Base-by-base conservation (phyloP, 2,888 invertebrate genomes). In the Parnassius mnemosyne region DNA sequence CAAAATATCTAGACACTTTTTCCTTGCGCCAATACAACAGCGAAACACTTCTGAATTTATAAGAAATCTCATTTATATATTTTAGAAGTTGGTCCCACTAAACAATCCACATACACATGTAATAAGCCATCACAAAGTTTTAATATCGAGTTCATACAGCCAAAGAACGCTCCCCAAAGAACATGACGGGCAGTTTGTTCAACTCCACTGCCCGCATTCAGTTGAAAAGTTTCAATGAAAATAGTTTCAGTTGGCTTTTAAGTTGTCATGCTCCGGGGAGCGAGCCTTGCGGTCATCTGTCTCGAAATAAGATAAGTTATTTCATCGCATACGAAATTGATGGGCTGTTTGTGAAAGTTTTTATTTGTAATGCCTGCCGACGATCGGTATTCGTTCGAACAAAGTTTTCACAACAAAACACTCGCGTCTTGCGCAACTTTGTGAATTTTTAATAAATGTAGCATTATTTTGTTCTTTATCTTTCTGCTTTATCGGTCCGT, bases 211-310 rank as follows among this genome's bases (percentile, higher is more conserved):
- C 42, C 57, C 61, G 61, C 53, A 43, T 57, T 53, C 53, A 62
- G 57, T 53, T 42, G 57, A 62, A 62, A 57, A 61, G 51, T 61
- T 62, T 53, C 53, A 62, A 62, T 62, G 57, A 62, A 62, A 62
- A 62, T 62, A 62, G 62, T 62, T 62, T 62, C 34, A 49, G 57
- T 57, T 57, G 49, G 53, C 49, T 57, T 57, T 62, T 57, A 57
- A 62, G 57, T 54, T 57, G 57, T 53, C 50, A 50, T 13, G 53
- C 41, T 51, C 46, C 20, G 53, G 13, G 53, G 49, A 49, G 57
- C 53, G 47, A 43, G 52, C 13, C 47, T 41, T 61, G 57, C 57
- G 61, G 57, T 57, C 53, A 47, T 61, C 61, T 61, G 53, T 57
- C 57, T 43, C 34, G 56, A 44, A 57, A 61, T 57, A 57, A 61